A percentile compares a stretch with the other conserved stretches of the same genome.
Conservation (phyloP, 2,888 invertebrate species). For the Dioctria linearis region DNA sequence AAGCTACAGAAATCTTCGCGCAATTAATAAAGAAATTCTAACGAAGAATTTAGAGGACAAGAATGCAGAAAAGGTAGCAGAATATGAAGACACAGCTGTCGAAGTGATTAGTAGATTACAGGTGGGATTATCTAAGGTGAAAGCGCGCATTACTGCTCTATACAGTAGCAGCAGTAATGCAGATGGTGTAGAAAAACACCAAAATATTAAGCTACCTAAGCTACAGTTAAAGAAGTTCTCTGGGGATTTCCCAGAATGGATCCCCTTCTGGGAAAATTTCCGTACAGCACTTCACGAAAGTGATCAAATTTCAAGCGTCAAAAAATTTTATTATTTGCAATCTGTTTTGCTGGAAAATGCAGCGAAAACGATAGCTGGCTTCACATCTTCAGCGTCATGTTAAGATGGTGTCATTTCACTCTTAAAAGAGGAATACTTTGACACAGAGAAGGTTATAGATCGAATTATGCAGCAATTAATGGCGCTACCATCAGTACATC, state of each 20-base stretch:
- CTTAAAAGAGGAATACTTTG: neutral
- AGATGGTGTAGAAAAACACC: neutral
- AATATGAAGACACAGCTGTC: too few species aligned
- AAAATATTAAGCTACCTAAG: neutral
- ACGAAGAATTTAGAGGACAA: too few species aligned
- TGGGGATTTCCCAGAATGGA: neutral
- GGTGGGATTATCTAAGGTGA: slow-evolving; percentile 61
- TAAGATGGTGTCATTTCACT: slow-evolving; percentile 1
- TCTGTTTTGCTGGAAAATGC: slow-evolving; percentile 1
- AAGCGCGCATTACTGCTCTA: neutral
- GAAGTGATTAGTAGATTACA: too few species aligned
- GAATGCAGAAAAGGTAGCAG: too few species aligned
- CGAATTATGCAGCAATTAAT: neutral
- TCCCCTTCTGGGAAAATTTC: neutral
- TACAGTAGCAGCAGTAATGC: neutral
- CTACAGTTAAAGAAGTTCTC: neutral
- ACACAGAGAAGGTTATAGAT: slow-evolving; percentile 4
- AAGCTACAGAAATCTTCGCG: slow-evolving; percentile 23
- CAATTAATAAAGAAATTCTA: too few species aligned
- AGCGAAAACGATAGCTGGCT: neutral
- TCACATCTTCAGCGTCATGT: neutral
- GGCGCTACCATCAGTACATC: neutral
- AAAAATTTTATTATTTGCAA: neutral
- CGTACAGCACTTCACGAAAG: neutral
- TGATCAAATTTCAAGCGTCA: neutral